Percentiles rank a stretch among this genome's conserved stretches.
These are phyloP conservation scores for Thalassarche chlororhynchos DNA, from an alignment of 2,113 vertebrate species.

Conservation along the genomic window DNA sequence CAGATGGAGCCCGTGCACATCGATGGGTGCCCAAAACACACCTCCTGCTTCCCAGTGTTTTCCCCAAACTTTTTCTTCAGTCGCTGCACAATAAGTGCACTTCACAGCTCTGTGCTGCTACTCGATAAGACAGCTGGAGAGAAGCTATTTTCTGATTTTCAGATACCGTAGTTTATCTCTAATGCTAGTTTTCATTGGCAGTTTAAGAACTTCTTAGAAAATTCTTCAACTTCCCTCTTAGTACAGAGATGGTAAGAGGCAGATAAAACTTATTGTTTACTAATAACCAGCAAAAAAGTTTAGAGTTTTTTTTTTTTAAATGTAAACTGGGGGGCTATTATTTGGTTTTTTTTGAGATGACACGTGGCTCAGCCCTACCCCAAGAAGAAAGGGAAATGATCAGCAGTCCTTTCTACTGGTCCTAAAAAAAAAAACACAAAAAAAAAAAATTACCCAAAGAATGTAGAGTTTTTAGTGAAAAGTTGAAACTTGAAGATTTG, in stretches of 20 bases:
- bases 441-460: neutral
- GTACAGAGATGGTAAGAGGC: neutral
- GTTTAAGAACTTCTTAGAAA: conserved; percentile 61
- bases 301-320: neutral
- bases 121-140: conserved; percentile 29
- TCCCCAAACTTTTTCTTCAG: neutral
- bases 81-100: neutral
- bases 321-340: neutral
- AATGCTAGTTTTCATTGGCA: conserved; percentile 21
- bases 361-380: neutral
- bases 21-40: neutral
- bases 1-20: neutral
- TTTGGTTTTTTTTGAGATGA: neutral
- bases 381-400: neutral
- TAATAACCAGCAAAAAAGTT: neutral
- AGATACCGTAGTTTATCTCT: conserved; percentile 23
- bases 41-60: neutral
- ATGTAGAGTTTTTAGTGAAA: neutral
- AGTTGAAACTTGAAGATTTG: neutral
- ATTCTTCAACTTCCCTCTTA: conserved; percentile 6
- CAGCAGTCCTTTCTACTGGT: neutral
- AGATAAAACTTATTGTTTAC: neutral
- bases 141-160: conserved; percentile 58
- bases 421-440: neutral
- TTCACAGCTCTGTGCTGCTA: neutral